These are phyloP conservation scores for Cassiopea andromeda DNA, from an alignment of 30 jellyfish, hydroid and myxozoan genomes.

Conservation along the genomic window DNA sequence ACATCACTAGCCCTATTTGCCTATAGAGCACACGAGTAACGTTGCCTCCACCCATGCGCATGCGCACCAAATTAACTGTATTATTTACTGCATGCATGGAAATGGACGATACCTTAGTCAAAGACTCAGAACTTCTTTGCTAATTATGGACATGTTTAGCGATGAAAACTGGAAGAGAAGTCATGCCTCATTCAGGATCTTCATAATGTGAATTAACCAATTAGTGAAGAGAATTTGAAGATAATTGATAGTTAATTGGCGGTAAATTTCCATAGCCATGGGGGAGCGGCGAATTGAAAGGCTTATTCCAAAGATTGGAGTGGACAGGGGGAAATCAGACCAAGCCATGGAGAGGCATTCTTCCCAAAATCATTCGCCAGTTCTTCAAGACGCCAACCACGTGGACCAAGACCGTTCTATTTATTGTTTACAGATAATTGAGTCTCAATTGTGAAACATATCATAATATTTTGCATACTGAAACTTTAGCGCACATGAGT, in stretches of 20 bases:
- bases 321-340: background rate
- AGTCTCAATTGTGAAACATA: conserved; percentile 15
- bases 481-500: conserved; percentile 31
- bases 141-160: background rate
- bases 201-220: background rate
- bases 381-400: conserved; percentile 16
- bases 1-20: background rate
- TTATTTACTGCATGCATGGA: background rate
- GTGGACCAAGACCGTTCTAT: background rate
- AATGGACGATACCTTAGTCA: background rate
- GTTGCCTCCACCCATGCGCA: conserved; percentile 38
- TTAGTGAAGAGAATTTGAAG: background rate
- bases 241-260: background rate
- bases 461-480: conserved; percentile 1
- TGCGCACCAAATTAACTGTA: conserved; percentile 27
- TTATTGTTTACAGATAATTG: conserved; percentile 9
- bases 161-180: background rate
- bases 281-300: background rate
- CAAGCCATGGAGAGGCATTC: conserved; percentile 5
- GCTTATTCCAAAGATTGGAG: background rate
- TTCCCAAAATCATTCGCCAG: background rate
- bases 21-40: background rate
- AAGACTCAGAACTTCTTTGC: background rate
- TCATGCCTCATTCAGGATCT: background rate
- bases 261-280: background rate